phyloP scores from a whole-genome alignment of 2,113 vertebrate genomes.

The Eulemur macaco region DNA sequence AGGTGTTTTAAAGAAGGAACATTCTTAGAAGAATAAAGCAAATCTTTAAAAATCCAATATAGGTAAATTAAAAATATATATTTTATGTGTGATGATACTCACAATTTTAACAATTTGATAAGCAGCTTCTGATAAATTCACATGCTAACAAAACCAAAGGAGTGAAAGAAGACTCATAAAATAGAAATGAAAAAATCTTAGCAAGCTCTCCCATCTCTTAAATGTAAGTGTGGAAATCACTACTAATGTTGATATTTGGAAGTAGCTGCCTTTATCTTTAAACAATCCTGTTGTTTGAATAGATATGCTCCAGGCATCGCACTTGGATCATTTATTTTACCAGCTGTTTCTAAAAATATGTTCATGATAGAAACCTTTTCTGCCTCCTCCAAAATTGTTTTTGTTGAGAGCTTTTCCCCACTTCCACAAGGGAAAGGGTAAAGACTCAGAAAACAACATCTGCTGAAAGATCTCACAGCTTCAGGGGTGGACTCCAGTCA shows the following conservation, averaged over 20 bases:
- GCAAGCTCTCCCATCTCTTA: background rate
- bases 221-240: constrained; percentile 20
- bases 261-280: constrained; percentile 76
- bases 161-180: background rate
- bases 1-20: background rate
- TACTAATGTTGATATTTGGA: constrained; percentile 28
- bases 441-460: constrained; percentile 78
- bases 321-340: constrained; percentile 80
- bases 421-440: constrained; percentile 60
- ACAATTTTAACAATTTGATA: background rate
- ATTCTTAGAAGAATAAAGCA: background rate
- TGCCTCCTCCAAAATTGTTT: constrained; percentile 67
- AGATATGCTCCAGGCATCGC: constrained; percentile 76
- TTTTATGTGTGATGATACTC: background rate
- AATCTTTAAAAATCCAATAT: background rate
- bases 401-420: constrained; percentile 60
- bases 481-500: constrained; percentile 64
- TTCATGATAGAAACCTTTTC: constrained; percentile 53
- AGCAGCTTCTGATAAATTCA: background rate
- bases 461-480: constrained; percentile 74
- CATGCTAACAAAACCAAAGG: background rate
- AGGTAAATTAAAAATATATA: background rate
- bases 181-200: background rate
- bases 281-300: constrained; percentile 70
- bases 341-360: constrained; percentile 83